Evolutionary conservation across 1,140 invertebrate species (phyloP).

Genomic region (Nasonia giraulti): DNA sequence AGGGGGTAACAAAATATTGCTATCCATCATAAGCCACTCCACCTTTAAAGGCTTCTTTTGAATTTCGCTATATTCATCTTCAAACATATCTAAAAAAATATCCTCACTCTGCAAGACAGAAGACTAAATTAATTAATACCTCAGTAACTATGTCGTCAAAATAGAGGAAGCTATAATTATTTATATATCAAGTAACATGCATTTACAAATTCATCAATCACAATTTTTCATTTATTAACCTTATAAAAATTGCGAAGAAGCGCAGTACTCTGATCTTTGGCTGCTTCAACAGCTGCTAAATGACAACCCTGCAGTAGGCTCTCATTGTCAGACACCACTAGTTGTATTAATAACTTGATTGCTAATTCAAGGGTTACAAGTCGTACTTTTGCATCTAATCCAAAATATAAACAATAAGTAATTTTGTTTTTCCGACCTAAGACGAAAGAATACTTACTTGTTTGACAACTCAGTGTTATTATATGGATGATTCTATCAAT

Average conservation of each 20-base stretch:
- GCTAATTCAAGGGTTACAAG: constrained; percentile 94
- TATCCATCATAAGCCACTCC: constrained; percentile 96
- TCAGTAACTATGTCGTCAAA: constrained; percentile 8
- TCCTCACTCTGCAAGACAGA: constrained; percentile 86
- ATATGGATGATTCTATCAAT: constrained; percentile 88
- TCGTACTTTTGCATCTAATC: constrained; percentile 84
- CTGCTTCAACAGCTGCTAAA: constrained; percentile 82
- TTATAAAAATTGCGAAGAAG: constrained; percentile 95
- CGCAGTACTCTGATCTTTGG: constrained; percentile 89
- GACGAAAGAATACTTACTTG: constrained; percentile 75
- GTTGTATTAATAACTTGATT: constrained; percentile 83
- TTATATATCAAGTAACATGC: constrained; percentile 41
- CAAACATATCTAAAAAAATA: constrained; percentile 99
- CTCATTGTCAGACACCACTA: constrained; percentile 74
- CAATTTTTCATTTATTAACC: constrained; percentile 67
- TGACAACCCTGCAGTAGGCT: constrained; percentile 73
- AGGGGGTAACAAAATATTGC: constrained; percentile 95
- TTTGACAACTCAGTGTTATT: constrained; percentile 87
- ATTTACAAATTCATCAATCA: constrained; percentile 44
- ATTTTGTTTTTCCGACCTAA: background rate
- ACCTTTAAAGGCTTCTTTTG: constrained; percentile 91
- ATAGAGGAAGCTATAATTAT: background rate
- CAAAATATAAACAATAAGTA: constrained; percentile 53
- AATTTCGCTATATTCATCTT: constrained; percentile 97
- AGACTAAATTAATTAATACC: background rate